Base-by-base conservation (phyloP, 2,888 invertebrate genomes). In the Aphrophora alni region DNA sequence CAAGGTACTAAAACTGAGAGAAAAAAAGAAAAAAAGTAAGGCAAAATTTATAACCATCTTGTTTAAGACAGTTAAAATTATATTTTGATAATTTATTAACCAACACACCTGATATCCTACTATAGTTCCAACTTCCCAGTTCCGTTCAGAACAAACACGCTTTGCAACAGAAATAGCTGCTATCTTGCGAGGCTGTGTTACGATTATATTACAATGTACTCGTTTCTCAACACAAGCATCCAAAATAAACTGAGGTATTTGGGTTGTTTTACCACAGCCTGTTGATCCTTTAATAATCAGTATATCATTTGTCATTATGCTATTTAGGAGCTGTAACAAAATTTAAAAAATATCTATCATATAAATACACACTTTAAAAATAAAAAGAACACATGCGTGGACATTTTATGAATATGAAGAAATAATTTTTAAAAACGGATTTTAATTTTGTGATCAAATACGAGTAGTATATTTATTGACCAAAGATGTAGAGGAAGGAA, bases 201-300 rank as follows among this genome's bases (percentile, higher is more conserved):
- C 96, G 70, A 95, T 90, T 83, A 98, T 97, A 87, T 96, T 97
- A 87, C 97, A 97, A 75, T 91, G 91, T 78, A 89, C 89, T 27
- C 91, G 90, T 28, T 90, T 90, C 73, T 91, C 89, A 78, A 90
- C 92, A 83, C 92, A 92, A 84, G 94, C 91, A 85, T 98, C 96
- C n/a, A 98, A 89, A 83, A 98, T 96, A 89, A 94, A 97, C 87
- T 98, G 98, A 0, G 98, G 97, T 0, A 97, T 95, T 88, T 96
- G 95, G 0, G 96, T 96, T 0, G 97, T 97, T 88, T 97, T 97
- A 24, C 99, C 99, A 87, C 98, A 98, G 0, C 99, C 99, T 0
- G 99, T 98, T 0, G 94, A 94, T 0, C 98, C 98, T 88, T 97
- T 94, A 71, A 99, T 92, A 14, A 99, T 91, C 0, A 95, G 91